Conservation (phyloP, 1,140 invertebrate species). For the Hestina assimilis region DNA sequence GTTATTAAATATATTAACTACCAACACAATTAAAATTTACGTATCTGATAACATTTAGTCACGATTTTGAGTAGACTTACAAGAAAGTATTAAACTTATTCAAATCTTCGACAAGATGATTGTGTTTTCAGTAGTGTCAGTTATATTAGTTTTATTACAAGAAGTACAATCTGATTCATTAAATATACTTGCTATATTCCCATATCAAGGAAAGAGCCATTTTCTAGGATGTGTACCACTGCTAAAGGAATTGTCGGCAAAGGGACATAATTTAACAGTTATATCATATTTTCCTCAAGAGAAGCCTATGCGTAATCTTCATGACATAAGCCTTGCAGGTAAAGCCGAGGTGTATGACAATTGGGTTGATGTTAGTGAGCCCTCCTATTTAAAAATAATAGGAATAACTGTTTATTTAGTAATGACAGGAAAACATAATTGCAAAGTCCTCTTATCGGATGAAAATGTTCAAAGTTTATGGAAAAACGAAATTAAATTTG, state of each 20-base stretch:
- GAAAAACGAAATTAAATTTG: slow-evolving; percentile 76
- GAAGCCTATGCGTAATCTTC: slow-evolving; percentile 78
- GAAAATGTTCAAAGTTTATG: slow-evolving; percentile 69
- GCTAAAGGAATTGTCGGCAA: slow-evolving; percentile 80
- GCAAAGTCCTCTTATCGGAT: slow-evolving; percentile 58
- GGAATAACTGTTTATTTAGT: slow-evolving; percentile 32
- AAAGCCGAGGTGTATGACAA: slow-evolving; percentile 45
- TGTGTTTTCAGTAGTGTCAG: no score
- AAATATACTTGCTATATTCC: slow-evolving; percentile 82
- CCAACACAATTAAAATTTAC: no score
- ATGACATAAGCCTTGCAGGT: slow-evolving; percentile 76
- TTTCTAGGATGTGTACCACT: slow-evolving; percentile 84
- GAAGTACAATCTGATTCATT: no score
- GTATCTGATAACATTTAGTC: no score
- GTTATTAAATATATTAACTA: no score
- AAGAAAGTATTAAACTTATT: no score
- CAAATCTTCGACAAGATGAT: no score
- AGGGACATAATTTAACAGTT: slow-evolving; percentile 86
- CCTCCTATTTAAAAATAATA: slow-evolving; percentile 42
- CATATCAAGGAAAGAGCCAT: slow-evolving; percentile 85
- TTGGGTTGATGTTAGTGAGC: slow-evolving; percentile 39
- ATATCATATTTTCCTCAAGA: slow-evolving; percentile 82
- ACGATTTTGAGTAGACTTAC: no score
- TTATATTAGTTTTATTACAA: no score
- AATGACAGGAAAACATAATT: slow-evolving; percentile 45